Evolutionary conservation across 30 jellyfish, hydroid and myxozoan species (phyloP), one percentile per base, ranked within the genome.

Genomic region (Pseudorhiza aurosa): DNA sequence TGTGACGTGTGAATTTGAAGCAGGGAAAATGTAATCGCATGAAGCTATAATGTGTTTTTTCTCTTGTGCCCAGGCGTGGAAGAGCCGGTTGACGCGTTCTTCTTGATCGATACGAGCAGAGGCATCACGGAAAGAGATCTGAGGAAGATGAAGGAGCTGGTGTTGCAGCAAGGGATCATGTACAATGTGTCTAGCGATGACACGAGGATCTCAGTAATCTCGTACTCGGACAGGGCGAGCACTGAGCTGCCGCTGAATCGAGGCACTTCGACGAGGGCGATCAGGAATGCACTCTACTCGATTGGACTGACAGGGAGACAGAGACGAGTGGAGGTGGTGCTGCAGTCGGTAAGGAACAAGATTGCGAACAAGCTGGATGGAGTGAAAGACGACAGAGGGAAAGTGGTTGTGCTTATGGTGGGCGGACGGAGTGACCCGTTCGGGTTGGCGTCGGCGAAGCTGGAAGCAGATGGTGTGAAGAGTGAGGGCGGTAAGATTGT

Each of bases 281-380:
- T 49, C 28, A 49, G 22, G 63, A 49, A 49, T 49, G 63, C 63
- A 4, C n/a, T 49, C 2, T 25, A 49, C 22, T 25, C 63, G n/a
- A 29, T 29, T 12, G 63, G 28, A 29, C n/a, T 49, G 37, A 69
- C 55, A 37, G 82, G 83, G 29, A 88, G 95, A 19, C 69, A 31
- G 6, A 51, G 95, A 50, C 77, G 90, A 36, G 72, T 72, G 30
- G 95, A 70, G 35, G 24, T 30, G 2, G 95, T 71, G 1, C 91
- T 83, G 18, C 55, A 22, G 28, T 31, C 15, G 3, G 84, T 69
- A 25, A 69, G 29, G 19, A 44, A 57, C 31, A 63, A 36, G 15
- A 44, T 83, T 15, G 47, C 33, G 24, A 21, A 53, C 37, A 39
- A 56, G 39, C 29, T 29, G 40, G 10, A 29, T 42, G 33, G 42